Evolutionary conservation across 2,113 vertebrate species (phyloP), one percentile per base, ranked within the genome.

Genomic region (Oncorhynchus keta): DNA sequence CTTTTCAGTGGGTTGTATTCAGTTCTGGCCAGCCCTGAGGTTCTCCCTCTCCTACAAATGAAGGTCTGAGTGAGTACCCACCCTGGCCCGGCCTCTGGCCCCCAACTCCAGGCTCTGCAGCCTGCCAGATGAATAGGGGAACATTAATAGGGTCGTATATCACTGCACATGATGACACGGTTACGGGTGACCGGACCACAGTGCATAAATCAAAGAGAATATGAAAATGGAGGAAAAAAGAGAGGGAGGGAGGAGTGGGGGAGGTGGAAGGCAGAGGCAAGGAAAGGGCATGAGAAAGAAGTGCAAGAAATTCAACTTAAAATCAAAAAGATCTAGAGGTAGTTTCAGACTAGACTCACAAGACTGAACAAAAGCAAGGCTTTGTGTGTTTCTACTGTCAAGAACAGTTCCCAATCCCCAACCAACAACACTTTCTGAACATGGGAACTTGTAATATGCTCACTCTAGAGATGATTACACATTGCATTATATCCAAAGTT

Each of bases 121-220:
- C 67, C 77, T 74, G 77, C 69, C 78, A 76, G 77, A 64, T 12
- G 30, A 57, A 67, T 74, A 76, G 67, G 78, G 76, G 76, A 62
- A 62, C 35, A 77, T 74, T 85, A 79, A 82, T 78, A 66, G 76
- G 74, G 73, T 18, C 81, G 77, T 85, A 81, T 68, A 80, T 88
- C 83, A 79, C 78, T 20, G 35, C 32, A 65, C 79, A 80, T 22
- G 70, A 79, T 59, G 81, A 88, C 83, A 79, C 49, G 16, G 28
- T 84, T 70, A 86, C 73, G 83, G 70, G n/a, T 74, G 66, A 81
- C 57, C 49, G 49, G 16, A 71, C 59, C 71, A 48, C 61, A 59
- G 81, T 61, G 59, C 51, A 12, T 84, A 84, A 84, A 83, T 87
- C 80, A 85, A 74, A 81, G n/a, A 22, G 4, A 62, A 78, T 70